Base-by-base conservation (phyloP, 64 coral and sea anemone species). In the Pocillopora verrucosa region DNA sequence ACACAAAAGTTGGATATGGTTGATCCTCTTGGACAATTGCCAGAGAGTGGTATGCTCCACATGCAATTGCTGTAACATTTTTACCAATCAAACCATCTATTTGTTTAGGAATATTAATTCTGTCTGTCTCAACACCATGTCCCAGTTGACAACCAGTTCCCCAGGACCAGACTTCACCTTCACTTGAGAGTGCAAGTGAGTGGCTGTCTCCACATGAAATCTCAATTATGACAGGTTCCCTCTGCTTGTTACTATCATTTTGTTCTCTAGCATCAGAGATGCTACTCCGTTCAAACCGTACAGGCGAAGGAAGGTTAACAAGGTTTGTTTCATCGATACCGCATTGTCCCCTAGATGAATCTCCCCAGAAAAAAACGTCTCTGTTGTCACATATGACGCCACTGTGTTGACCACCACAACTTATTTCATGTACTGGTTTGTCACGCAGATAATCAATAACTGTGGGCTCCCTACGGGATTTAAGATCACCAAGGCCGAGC, bases 81-180 rank as follows among this genome's bases (percentile, higher is more conserved):
- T 91, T 95, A 16, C 89, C 94, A 25, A 60, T 90, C 26, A 99
- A 75, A 38, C 76, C 89, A 11, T 89, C 85, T 36, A 99, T 79
- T 58, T 75, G 80, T 25, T 83, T 79, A 19, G 97, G 97, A 34
- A 74, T 68, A 30, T 37, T 63, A 19, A 88, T 88, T 65, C 70
- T 64, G 15, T 92, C 93, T 26, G 64, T 75, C 25, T 77, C 16
- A 16, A 59, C 19, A 0, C 97, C 94, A 56, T 95, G 91, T 59
- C 97, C 97, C 0, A 92, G 59, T 73, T 92, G 91, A 61, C 88
- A 93, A 16, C 97, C 97, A 11, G 82, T 88, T 11, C 97, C 97
- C 97, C 97, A 99, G 25, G 97, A 92, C 97, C 97, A 99, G 5
- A 99, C 88, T 67, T 85, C 82, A 5, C 97, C 97, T 74, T 79